Conservation (phyloP, 1,140 invertebrate species). For the Drosophila arizonae region DNA sequence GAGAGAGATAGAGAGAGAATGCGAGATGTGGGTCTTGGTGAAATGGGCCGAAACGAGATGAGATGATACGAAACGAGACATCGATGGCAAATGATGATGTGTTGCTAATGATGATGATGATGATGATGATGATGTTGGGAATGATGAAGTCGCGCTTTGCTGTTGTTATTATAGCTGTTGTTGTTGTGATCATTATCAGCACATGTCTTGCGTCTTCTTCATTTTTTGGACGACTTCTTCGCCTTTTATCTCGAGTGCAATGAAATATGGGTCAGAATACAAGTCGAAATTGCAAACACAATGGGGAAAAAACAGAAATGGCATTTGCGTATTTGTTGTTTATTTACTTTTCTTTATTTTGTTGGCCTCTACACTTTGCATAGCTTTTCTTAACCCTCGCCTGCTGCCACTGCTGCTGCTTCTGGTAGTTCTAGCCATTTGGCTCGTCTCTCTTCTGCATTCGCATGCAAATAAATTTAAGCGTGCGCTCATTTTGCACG, state of each 20-base stretch:
- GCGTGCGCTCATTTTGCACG: slow-evolving; percentile 65
- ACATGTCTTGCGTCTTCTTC: slow-evolving; percentile 13
- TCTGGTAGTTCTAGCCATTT: not conserved
- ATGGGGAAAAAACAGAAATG: slow-evolving; percentile 10
- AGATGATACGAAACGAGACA: slow-evolving; percentile 32
- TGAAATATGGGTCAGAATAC: slow-evolving; percentile 70
- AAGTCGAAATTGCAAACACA: slow-evolving; percentile 53
- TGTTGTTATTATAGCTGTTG: slow-evolving; percentile 22
- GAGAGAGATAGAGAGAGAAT: not conserved
- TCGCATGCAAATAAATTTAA: slow-evolving; percentile 62
- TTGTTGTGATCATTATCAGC: slow-evolving; percentile 55
- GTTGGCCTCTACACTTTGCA: not conserved
- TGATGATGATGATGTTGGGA: slow-evolving; percentile 32
- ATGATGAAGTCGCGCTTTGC: slow-evolving; percentile 37
- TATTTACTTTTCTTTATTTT: slow-evolving; percentile 21
- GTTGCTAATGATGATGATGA: slow-evolving; percentile 53
- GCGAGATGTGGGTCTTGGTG: not conserved
- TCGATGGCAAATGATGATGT: slow-evolving; percentile 70
- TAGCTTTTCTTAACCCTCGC: slow-evolving; percentile 5
- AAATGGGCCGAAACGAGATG: slow-evolving; percentile 15
- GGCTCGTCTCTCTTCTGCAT: slow-evolving; percentile 2
- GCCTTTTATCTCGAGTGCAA: slow-evolving; percentile 38
- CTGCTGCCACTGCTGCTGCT: not conserved
- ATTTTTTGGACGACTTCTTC: slow-evolving; percentile 9
- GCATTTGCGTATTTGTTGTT: slow-evolving; percentile 22